Evolutionary conservation across 53 echinoderm and acorn worm species (phyloP).

Genomic region (Crossaster papposus): DNA sequence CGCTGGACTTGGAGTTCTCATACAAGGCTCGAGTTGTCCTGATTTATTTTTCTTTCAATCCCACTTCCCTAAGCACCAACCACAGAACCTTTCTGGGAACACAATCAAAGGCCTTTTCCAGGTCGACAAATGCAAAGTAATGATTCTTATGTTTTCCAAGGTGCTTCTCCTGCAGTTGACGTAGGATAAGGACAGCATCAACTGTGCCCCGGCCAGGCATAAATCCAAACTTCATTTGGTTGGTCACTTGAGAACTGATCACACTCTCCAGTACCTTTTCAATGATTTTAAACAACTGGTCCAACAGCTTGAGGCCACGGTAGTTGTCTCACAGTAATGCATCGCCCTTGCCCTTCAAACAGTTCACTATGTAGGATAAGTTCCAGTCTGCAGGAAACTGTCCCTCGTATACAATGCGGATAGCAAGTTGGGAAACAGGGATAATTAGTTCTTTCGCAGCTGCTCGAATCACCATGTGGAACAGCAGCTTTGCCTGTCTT

Average conservation of each 20-base stretch:
- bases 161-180: constrained; percentile 14
- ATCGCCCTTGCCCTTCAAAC: constrained; percentile 16
- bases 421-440: too few relatives aligned
- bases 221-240: background rate
- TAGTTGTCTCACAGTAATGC: background rate
- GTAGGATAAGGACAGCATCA: background rate
- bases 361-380: background rate
- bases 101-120: constrained; percentile 16
- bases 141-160: background rate
- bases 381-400: too few relatives aligned
- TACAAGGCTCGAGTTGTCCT: background rate
- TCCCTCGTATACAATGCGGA: too few relatives aligned
- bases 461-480: too few relatives aligned
- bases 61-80: constrained; percentile 29
- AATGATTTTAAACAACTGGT: constrained; percentile 6
- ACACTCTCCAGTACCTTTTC: background rate
- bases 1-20: background rate
- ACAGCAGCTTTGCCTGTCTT: too few relatives aligned
- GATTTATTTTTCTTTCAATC: constrained; percentile 8
- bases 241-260: background rate
- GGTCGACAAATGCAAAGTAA: background rate
- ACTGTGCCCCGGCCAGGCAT: constrained; percentile 7
- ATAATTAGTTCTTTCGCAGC: too few relatives aligned
- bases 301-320: constrained; percentile 19
- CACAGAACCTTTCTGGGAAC: constrained; percentile 19